Percentiles rank a stretch among this genome's conserved stretches.
These are phyloP conservation scores for Cerceris rybyensis DNA, from an alignment of 2,888 invertebrate genomes.

Conservation along the genomic window DNA sequence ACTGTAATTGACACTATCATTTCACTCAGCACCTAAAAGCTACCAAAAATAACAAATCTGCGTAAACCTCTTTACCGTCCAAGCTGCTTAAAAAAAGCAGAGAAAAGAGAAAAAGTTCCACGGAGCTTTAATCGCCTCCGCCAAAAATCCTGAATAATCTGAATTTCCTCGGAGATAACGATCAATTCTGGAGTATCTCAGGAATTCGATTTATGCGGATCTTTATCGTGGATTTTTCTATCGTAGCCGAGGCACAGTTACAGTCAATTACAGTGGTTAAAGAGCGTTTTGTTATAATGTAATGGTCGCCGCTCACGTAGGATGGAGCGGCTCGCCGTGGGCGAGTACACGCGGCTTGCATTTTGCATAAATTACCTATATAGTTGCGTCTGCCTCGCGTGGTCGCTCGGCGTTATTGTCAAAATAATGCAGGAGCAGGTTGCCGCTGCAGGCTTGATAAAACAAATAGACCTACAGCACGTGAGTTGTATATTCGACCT, in stretches of 20 bases:
- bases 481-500: conserved; percentile 52
- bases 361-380: conserved; percentile 64
- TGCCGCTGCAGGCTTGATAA: conserved; percentile 56
- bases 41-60: no score
- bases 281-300: conserved; percentile 59
- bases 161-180: background rate
- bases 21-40: no score
- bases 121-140: no score
- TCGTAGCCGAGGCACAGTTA: conserved; percentile 26
- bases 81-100: no score
- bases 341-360: conserved; percentile 42
- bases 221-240: conserved; percentile 17
- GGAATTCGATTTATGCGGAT: conserved; percentile 20
- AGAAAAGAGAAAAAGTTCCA: no score
- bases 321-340: conserved; percentile 19
- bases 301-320: conserved; percentile 53
- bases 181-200: background rate
- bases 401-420: conserved; percentile 61
- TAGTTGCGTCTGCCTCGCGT: conserved; percentile 58
- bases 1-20: no score
- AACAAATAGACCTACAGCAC: conserved; percentile 63
- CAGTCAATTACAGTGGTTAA: conserved; percentile 54
- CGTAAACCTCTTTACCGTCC: no score
- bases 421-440: conserved; percentile 59
- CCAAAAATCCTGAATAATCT: background rate